Percentiles rank a stretch among this genome's conserved stretches.
phyloP scores from a whole-genome alignment of 1,140 invertebrate genomes.

The Temnothorax curvispinosus region DNA sequence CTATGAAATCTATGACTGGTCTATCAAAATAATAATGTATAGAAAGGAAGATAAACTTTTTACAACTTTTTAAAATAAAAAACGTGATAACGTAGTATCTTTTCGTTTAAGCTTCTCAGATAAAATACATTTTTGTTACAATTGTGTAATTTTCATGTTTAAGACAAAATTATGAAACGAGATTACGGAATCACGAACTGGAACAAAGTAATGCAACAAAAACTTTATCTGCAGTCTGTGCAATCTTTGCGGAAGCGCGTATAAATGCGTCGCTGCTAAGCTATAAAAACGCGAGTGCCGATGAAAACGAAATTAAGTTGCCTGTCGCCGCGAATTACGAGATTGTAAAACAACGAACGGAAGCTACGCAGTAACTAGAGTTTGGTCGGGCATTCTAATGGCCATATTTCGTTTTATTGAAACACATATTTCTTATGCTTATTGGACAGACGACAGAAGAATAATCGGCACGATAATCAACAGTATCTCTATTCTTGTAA shows the following conservation, averaged over 20 bases:
- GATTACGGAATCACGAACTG: background rate
- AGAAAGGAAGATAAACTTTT: background rate
- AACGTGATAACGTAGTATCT: background rate
- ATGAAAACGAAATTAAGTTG: constrained; percentile 52
- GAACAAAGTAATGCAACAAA: background rate
- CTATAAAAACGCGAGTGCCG: constrained; percentile 48
- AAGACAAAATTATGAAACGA: background rate
- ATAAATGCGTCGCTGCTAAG: constrained; percentile 35
- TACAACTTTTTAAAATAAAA: background rate
- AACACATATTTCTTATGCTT: background rate
- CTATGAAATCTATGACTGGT: background rate
- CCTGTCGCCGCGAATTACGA: background rate
- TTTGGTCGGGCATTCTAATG: constrained; percentile 26
- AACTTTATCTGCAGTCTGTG: background rate
- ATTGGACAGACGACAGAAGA: background rate
- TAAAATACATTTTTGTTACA: background rate
- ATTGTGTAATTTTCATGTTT: background rate
- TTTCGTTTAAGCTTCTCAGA: background rate
- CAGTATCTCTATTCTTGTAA: background rate
- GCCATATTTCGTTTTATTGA: constrained; percentile 22
- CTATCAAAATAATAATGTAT: background rate
- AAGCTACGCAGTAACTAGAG: background rate
- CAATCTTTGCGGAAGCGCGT: background rate
- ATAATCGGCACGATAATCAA: background rate
- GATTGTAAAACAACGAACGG: constrained; percentile 15